Percentiles rank a stretch among this genome's conserved stretches.
phyloP scores from a whole-genome alignment of 92 coral and sea anemone species.

The Porites lobata region DNA sequence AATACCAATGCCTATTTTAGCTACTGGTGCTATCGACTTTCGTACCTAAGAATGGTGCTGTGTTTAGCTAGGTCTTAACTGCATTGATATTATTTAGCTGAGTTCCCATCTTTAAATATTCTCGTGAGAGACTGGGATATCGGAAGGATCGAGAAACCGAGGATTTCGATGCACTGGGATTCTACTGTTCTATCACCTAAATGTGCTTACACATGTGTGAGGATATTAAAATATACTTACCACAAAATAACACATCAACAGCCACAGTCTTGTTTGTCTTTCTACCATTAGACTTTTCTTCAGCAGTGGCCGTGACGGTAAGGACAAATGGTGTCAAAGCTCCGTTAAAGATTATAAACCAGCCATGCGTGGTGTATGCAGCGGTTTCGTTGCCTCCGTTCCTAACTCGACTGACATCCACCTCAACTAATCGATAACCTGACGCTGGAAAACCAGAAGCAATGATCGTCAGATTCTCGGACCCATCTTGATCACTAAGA shows the following conservation, averaged over 20 bases:
- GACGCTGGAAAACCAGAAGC: slow-evolving; percentile 60
- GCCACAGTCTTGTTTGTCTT: slow-evolving; percentile 16
- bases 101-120: too few species aligned
- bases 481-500: slow-evolving; percentile 64
- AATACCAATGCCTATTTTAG: too few species aligned
- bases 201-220: too few species aligned
- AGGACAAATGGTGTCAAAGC: slow-evolving; percentile 46
- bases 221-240: slow-evolving; percentile 17
- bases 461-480: slow-evolving; percentile 61
- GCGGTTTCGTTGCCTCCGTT: slow-evolving; percentile 17
- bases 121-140: too few species aligned
- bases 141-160: too few species aligned
- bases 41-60: too few species aligned
- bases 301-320: slow-evolving; percentile 44
- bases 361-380: slow-evolving; percentile 4
- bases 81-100: too few species aligned
- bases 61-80: too few species aligned
- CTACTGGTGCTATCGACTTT: too few species aligned
- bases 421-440: slow-evolving; percentile 45
- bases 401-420: background rate
- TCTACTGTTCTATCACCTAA: too few species aligned
- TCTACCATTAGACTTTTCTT: slow-evolving; percentile 62
- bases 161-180: too few species aligned
- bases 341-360: slow-evolving; percentile 25
- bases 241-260: slow-evolving; percentile 51